Percentiles rank a stretch among this genome's conserved stretches.
These are phyloP conservation scores for Clunio marinus DNA, from an alignment of 2,888 invertebrate species.

Conservation along the genomic window DNA sequence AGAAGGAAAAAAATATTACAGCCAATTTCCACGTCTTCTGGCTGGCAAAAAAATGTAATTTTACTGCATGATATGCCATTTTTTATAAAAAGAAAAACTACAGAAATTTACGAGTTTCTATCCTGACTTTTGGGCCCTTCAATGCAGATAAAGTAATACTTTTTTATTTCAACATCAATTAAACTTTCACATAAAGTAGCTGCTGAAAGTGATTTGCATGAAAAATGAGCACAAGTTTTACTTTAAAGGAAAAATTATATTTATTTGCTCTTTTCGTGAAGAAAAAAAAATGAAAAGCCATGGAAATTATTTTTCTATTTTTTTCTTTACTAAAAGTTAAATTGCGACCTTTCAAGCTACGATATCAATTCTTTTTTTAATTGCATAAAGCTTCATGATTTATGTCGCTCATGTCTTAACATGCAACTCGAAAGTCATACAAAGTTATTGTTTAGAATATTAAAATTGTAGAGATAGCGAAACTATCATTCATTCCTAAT, in stretches of 20 bases:
- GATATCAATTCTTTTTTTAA: neutral
- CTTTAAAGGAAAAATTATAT: too few species aligned
- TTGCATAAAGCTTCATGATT: neutral
- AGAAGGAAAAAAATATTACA: constrained; percentile 18
- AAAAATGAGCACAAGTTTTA: constrained; percentile 23
- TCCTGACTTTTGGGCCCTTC: neutral
- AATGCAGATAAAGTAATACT: constrained; percentile 38
- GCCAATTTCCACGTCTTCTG: constrained; percentile 26
- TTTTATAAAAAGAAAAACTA: neutral
- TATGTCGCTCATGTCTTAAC: neutral
- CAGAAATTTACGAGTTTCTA: constrained; percentile 24
- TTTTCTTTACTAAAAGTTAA: neutral
- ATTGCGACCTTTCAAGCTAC: neutral
- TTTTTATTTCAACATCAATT: constrained; percentile 38
- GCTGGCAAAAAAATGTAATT: constrained; percentile 33
- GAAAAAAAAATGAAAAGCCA: too few species aligned
- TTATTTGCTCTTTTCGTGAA: too few species aligned
- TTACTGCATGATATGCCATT: constrained; percentile 37
- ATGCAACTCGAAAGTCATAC: neutral
- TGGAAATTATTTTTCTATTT: constrained; percentile 10
- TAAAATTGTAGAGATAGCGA: too few species aligned
- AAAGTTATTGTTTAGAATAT: too few species aligned
- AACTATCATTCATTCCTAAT: too few species aligned
- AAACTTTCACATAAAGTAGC: constrained; percentile 24
- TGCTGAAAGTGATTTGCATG: constrained; percentile 33